Conservation (phyloP, 2,113 vertebrate genomes). For the Chroicocephalus ridibundus region DNA sequence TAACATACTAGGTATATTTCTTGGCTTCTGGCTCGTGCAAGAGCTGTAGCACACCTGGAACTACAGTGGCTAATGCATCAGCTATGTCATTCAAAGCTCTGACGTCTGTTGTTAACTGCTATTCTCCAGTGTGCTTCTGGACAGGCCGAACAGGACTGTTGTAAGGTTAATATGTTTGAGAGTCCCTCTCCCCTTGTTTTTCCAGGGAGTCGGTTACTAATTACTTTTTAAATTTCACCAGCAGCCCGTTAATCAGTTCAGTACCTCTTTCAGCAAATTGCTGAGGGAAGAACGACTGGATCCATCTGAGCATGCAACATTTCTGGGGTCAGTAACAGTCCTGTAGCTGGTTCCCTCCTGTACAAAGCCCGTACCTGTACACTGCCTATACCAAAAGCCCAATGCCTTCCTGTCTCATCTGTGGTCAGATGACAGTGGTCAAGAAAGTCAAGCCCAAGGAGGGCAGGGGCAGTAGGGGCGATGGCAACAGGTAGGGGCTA, state of each 20-base stretch:
- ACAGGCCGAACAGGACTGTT: background rate
- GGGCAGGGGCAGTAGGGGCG: background rate
- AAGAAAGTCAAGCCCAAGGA: background rate
- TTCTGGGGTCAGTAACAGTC: background rate
- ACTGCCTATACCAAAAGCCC: background rate
- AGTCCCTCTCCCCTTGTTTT: background rate
- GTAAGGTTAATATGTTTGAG: background rate
- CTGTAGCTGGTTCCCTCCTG: background rate
- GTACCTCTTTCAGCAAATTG: background rate
- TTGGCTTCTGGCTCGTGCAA: background rate
- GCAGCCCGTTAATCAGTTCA: background rate
- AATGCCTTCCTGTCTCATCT: background rate
- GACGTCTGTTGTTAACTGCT: accelerated
- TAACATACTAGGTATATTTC: background rate
- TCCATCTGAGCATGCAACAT: background rate
- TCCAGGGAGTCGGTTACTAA: background rate
- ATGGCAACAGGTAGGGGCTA: background rate
- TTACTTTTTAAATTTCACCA: background rate
- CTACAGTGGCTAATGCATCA: background rate
- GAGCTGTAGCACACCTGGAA: background rate
- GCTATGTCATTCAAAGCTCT: background rate
- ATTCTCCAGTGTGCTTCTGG: background rate
- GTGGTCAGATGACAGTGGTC: background rate
- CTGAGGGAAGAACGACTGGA: background rate
- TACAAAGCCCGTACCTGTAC: background rate